Evolutionary conservation across 2,888 invertebrate genomes (phyloP).

Genomic region (Nemotelus pantherinus): DNA sequence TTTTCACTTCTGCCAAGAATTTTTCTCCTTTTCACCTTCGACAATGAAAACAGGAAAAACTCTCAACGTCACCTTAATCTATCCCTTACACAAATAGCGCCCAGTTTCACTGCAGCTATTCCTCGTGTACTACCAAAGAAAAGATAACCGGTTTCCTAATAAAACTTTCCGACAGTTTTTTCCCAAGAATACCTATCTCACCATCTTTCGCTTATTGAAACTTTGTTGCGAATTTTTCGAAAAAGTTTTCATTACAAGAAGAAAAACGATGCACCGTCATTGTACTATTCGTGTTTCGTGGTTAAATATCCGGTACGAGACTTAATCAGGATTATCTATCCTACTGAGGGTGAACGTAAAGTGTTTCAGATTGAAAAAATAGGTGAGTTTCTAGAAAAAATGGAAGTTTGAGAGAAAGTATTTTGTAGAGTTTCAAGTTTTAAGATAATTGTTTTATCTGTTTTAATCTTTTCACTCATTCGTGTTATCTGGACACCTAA

Average conservation of each 20-base stretch:
- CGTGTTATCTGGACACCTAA: too few relatives aligned
- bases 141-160: conserved; percentile 46
- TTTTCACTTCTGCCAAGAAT: too few relatives aligned
- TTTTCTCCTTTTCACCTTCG: too few relatives aligned
- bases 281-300: not conserved
- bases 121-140: conserved; percentile 23
- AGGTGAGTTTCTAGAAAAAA: conserved; percentile 1
- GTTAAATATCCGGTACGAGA: conserved; percentile 8
- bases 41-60: too few relatives aligned
- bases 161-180: conserved; percentile 44
- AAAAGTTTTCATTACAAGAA: conserved; percentile 21
- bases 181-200: not conserved
- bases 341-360: not conserved
- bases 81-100: not conserved
- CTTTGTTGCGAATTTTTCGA: conserved; percentile 22
- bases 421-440: not conserved
- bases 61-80: too few relatives aligned
- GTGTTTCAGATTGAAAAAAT: not conserved
- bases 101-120: conserved; percentile 27
- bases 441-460: conserved; percentile 9
- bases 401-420: conserved; percentile 2
- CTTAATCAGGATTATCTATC: conserved; percentile 34
- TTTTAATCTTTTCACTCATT: not conserved
- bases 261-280: conserved; percentile 19
- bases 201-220: conserved; percentile 39